phyloP scores from a whole-genome alignment of 2,113 vertebrate genomes.

The Scopus umbretta region DNA sequence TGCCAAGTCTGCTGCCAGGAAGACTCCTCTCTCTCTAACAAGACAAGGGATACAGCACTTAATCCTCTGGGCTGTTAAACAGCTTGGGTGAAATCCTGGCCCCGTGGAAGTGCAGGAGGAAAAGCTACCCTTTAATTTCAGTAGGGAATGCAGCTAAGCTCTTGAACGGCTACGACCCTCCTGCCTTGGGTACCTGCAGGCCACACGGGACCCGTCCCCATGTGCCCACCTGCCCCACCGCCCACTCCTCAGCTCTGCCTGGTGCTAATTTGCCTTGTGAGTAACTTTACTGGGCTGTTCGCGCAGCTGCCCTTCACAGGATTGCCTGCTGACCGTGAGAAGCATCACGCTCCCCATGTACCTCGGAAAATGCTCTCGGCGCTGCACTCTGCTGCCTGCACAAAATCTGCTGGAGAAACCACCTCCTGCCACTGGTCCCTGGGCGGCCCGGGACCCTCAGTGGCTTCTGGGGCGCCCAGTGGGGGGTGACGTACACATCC shows the following conservation, averaged over 20 bases:
- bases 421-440: background rate
- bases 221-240: fast-evolving
- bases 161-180: background rate
- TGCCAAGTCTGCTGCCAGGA: background rate
- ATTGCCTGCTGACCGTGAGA: background rate
- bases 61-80: background rate
- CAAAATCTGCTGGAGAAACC: background rate
- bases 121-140: background rate
- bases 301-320: background rate
- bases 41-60: background rate
- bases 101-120: background rate
- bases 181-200: background rate
- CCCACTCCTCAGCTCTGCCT: background rate
- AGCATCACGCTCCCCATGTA: background rate
- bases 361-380: background rate
- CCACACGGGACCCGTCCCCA: fast-evolving
- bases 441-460: background rate
- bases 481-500: background rate
- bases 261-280: background rate
- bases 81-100: background rate
- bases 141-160: background rate
- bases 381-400: background rate
- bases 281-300: background rate
- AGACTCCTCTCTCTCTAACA: background rate
- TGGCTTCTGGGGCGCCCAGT: background rate